Conservation (phyloP, 2,113 vertebrate genomes). For the Pterocles orientalis region DNA sequence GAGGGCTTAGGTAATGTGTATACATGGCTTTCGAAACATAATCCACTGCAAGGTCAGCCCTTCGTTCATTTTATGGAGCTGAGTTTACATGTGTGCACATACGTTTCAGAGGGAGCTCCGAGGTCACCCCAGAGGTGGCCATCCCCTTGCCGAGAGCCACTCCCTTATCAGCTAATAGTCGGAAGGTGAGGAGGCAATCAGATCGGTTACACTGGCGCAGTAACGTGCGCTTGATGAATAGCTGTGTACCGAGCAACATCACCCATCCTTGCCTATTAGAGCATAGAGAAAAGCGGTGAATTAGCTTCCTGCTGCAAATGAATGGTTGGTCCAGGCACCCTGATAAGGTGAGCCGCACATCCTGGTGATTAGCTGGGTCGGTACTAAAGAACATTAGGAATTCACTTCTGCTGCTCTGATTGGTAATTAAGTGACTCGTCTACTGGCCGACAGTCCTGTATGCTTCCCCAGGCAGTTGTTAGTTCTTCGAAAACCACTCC, state of each 20-base stretch:
- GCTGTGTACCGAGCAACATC: conserved; percentile 3
- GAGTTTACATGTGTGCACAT: background rate
- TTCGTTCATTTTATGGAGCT: background rate
- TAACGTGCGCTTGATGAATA: conserved; percentile 1
- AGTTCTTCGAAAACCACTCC: conserved; percentile 85
- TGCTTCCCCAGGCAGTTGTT: conserved; percentile 84
- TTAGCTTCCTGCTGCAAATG: background rate
- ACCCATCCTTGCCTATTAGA: conserved; percentile 47
- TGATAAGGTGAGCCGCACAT: conserved; percentile 35
- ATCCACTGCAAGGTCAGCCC: conserved; percentile 44
- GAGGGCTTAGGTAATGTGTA: conserved; percentile 3
- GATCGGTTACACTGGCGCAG: background rate
- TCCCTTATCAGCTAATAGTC: background rate
- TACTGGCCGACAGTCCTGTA: conserved; percentile 84
- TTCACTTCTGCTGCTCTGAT: conserved; percentile 77
- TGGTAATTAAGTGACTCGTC: conserved; percentile 97
- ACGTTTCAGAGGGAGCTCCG: background rate
- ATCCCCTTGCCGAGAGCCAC: background rate
- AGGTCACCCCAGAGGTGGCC: background rate
- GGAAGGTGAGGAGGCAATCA: background rate
- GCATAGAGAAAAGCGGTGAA: background rate
- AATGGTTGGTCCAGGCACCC: background rate
- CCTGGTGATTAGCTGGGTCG: conserved; percentile 45
- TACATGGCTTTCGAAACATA: background rate
- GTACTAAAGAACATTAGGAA: conserved; percentile 78